A percentile compares a stretch with the other conserved stretches of the same genome.
phyloP scores from a whole-genome alignment of 2,888 invertebrate genomes.

The Sarcophaga subvicina region DNA sequence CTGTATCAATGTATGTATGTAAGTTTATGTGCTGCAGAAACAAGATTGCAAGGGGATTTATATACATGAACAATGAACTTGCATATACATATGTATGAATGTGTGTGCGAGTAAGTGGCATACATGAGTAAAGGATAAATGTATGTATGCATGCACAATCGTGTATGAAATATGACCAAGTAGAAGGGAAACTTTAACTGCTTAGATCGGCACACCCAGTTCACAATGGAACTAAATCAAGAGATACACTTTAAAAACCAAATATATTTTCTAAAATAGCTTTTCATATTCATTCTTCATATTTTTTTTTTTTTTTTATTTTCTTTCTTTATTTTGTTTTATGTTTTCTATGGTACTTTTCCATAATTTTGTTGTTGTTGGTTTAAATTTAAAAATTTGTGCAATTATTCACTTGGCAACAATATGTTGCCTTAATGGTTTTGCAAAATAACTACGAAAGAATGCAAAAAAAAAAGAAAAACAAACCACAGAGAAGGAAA shows the following conservation, averaged over 20 bases:
- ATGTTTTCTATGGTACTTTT: too few relatives aligned
- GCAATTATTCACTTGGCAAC: constrained; percentile 48
- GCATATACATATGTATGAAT: not conserved
- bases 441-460: constrained; percentile 1
- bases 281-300: constrained; percentile 6
- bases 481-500: not conserved
- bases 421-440: constrained; percentile 36
- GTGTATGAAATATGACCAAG: constrained; percentile 34
- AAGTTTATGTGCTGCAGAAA: not conserved
- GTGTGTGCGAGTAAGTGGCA: constrained; percentile 20
- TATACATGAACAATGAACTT: constrained; percentile 33
- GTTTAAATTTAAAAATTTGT: constrained; percentile 6
- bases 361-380: not conserved
- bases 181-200: not conserved
- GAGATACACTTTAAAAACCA: constrained; percentile 6
- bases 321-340: too few relatives aligned
- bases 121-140: not conserved
- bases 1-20: not conserved
- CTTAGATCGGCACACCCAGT: not conserved
- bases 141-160: constrained; percentile 28
- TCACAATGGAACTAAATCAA: constrained; percentile 27
- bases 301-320: not conserved
- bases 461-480: not conserved
- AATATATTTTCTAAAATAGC: not conserved
- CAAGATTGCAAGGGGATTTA: constrained; percentile 33